Evolutionary conservation across 2,113 vertebrate genomes (phyloP), one percentile per base, ranked within the genome.

Genomic region (Indri indri): DNA sequence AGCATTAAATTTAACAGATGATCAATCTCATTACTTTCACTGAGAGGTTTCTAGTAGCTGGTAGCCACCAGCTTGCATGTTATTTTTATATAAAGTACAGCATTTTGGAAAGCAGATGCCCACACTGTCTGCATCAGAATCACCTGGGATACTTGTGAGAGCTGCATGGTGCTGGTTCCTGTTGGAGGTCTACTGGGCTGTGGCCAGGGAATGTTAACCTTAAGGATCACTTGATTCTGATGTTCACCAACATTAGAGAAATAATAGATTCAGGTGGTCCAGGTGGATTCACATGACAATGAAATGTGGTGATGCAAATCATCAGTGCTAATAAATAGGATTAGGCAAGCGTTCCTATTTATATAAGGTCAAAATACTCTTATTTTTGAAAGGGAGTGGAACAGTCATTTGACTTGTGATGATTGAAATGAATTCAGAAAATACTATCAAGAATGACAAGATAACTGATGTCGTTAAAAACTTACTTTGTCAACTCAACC

Each of bases 1-100:
- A 95, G 57, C 68, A 73, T 97, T 96, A 91, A 79, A 93, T 89
- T 94, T 94, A 96, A 91, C 79, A 96, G 79, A 84, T 87, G 93
- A 91, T 84, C 89, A 61, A 77, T 85, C 91, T 91, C 74, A 90
- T 93, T 91, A 86, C 89, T 93, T 83, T 95, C 71, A 63, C 42
- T 80, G 52, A 91, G 89, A 96, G 52, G 7, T 79, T 94, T 94
- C 88, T 80, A 80, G 34, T 52, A 94, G 77, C 52, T 79, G 3
- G 50, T 77, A 57, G 47, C 54, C 54, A 85, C 88, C 82, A 94
- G 85, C 47, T 94, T 85, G 47, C 54, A 88, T 45, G 34, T 37
- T 42, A 32, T 86, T 73, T 86, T 91, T 86, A 82, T 82, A 61
- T 3, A 5, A 66, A 65, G 66, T n/a, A 27, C 42, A 22, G 50